Conservation (phyloP, 2,888 invertebrate species). For the Nemapogon koenigi region DNA sequence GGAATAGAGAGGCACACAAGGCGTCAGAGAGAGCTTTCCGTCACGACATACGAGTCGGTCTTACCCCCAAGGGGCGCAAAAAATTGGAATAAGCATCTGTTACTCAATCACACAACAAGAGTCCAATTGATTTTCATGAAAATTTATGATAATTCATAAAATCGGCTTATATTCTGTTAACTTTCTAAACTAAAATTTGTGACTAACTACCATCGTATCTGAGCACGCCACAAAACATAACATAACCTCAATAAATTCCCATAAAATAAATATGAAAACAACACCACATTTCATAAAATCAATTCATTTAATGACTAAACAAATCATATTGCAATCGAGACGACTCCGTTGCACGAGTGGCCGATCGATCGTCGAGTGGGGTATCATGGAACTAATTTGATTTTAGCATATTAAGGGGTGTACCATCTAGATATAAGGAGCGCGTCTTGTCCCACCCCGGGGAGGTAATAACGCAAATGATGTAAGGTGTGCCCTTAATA, state of each 20-base stretch:
- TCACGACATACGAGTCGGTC: too few species aligned
- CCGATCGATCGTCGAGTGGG: constrained; percentile 46
- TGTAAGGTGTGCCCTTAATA: constrained; percentile 65
- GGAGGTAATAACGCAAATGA: constrained; percentile 60
- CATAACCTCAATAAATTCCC: neutral
- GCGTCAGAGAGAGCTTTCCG: too few species aligned
- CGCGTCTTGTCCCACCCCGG: constrained; percentile 44
- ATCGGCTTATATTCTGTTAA: too few species aligned
- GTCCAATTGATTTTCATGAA: too few species aligned
- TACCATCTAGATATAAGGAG: constrained; percentile 57
- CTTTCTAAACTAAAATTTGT: too few species aligned
- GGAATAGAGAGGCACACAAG: too few species aligned
- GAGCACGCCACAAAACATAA: too few species aligned
- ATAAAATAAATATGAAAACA: constrained; percentile 15
- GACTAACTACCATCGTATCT: too few species aligned
- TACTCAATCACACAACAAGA: too few species aligned
- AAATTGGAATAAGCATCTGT: too few species aligned
- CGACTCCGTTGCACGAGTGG: constrained; percentile 32
- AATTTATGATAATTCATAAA: too few species aligned
- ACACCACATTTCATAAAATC: constrained; percentile 29
- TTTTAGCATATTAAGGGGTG: constrained; percentile 62
- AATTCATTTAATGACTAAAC: constrained; percentile 20
- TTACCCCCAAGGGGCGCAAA: too few species aligned
- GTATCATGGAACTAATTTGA: constrained; percentile 64
- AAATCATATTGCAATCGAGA: constrained; percentile 27